Conservation (phyloP, 2,888 invertebrate genomes). For the Ormyrus thymus region DNA sequence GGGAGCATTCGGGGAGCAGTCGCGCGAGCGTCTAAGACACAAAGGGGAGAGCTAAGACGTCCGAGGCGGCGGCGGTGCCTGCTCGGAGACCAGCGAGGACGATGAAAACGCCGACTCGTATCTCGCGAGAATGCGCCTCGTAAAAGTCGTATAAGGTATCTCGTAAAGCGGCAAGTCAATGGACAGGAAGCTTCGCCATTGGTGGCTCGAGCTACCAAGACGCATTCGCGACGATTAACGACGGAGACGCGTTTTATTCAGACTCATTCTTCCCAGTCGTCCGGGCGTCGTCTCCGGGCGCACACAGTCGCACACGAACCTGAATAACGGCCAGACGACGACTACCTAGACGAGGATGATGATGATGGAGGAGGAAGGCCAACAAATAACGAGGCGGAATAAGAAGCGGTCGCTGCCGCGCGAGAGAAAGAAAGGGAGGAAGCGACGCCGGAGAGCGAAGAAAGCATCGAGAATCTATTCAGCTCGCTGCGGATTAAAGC, state of each 20-base stretch:
- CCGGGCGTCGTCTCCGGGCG: conserved; percentile 30
- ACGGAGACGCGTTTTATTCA: conserved; percentile 56
- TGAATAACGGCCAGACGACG: conserved; percentile 18
- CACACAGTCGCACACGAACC: conserved; percentile 9
- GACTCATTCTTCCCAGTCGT: conserved; percentile 50
- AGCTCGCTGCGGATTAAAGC: conserved; percentile 39
- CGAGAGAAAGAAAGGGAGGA: neutral
- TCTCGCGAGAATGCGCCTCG: conserved; percentile 56
- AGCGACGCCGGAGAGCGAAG: conserved; percentile 25
- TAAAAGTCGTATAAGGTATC: conserved; percentile 58
- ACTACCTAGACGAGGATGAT: conserved; percentile 39
- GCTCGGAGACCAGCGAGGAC: conserved; percentile 48
- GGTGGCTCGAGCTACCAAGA: conserved; percentile 26
- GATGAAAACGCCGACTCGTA: conserved; percentile 58
- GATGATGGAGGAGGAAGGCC: conserved; percentile 45
- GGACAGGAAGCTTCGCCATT: conserved; percentile 56
- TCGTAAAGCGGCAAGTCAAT: conserved; percentile 59
- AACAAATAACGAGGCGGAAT: conserved; percentile 51
- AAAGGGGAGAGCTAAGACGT: neutral
- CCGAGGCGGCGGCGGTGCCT: too few relatives aligned
- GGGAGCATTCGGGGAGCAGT: conserved; percentile 2
- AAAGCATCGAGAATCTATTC: conserved; percentile 51
- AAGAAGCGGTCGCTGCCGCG: conserved; percentile 25
- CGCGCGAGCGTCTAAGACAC: conserved; percentile 15
- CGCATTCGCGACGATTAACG: conserved; percentile 57